Conservation (phyloP, 2,113 vertebrate genomes). For the Aspiorhynchus laticeps region DNA sequence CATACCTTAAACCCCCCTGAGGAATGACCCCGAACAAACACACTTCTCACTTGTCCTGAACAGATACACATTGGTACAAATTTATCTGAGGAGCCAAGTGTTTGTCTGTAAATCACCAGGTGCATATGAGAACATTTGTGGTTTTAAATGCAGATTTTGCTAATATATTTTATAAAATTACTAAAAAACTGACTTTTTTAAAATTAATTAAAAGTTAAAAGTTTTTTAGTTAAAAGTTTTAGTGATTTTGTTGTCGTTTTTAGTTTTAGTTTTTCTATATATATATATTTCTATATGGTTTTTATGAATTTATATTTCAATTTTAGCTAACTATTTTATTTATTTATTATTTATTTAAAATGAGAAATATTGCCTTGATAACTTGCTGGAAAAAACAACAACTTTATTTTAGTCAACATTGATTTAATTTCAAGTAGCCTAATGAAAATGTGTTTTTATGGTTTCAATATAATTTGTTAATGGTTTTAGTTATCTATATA, state of each 20-base stretch:
- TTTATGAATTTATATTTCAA: no score
- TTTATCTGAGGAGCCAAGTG: background rate
- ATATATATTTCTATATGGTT: no score
- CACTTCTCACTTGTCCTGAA: background rate
- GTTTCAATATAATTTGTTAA: background rate
- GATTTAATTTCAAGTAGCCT: no score
- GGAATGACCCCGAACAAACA: background rate
- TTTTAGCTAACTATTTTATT: background rate
- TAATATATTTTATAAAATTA: background rate
- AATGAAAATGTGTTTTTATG: no score
- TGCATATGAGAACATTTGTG: background rate
- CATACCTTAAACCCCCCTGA: conserved; percentile 25
- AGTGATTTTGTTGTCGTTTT: background rate
- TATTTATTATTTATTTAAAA: background rate
- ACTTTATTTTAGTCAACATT: no score
- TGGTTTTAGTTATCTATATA: background rate
- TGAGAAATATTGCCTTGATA: background rate
- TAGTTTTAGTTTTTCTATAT: background rate
- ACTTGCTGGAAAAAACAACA: no score
- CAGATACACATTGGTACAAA: background rate
- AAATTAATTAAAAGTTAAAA: no score
- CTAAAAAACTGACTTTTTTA: background rate
- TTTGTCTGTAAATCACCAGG: background rate
- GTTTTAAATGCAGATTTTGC: background rate
- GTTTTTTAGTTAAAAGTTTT: background rate